These are phyloP conservation scores for Gymnopithys bicolor DNA, from an alignment of 2,797 vertebrate genomes.

Conservation along the genomic window DNA sequence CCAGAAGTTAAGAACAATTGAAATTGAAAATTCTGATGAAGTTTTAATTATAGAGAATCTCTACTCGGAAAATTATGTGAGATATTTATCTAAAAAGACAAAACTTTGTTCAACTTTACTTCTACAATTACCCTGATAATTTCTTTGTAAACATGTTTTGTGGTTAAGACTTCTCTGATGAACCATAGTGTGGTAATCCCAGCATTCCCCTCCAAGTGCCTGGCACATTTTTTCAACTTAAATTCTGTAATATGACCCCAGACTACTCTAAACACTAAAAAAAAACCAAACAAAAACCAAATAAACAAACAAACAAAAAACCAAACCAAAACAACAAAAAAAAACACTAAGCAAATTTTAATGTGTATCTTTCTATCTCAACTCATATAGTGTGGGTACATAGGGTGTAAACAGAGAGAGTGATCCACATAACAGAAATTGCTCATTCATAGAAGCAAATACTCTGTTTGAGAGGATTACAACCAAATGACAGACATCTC, in stretches of 20 bases:
- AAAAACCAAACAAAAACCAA: neutral
- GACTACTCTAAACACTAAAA: neutral
- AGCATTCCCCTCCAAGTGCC: neutral
- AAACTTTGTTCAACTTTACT: neutral
- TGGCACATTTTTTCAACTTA: neutral
- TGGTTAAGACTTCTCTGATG: neutral
- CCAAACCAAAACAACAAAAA: neutral
- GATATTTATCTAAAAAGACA: neutral
- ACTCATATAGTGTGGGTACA: neutral
- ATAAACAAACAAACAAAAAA: too few species aligned
- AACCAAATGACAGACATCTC: neutral
- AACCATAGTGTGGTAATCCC: neutral
- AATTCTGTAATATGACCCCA: neutral
- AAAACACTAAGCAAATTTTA: neutral
- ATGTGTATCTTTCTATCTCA: neutral
- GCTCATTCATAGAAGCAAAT: neutral
- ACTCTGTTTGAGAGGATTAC: neutral
- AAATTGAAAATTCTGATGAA: neutral
- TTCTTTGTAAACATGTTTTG: neutral
- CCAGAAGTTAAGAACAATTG: neutral
- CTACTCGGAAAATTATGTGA: neutral
- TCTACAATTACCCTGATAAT: neutral
- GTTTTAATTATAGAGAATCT: neutral
- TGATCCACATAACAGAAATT: accelerated
- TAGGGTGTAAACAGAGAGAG: neutral